These are phyloP conservation scores for Elysia chlorotica DNA, from an alignment of 1,140 invertebrate species.

Conservation along the genomic window DNA sequence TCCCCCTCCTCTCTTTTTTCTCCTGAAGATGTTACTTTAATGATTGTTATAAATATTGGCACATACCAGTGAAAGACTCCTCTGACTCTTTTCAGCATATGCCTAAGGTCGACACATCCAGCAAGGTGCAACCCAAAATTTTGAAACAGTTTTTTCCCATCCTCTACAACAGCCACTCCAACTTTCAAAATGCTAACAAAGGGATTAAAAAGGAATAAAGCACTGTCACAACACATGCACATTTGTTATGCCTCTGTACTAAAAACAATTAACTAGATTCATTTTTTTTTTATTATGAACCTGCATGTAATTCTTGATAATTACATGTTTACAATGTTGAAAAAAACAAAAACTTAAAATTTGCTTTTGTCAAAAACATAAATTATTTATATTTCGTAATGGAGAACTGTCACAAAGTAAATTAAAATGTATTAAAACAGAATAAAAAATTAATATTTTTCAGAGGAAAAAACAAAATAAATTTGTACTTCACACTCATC, in stretches of 20 bases:
- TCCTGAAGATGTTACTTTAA: background rate
- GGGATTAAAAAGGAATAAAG: background rate
- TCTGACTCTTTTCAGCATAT: slow-evolving; percentile 64
- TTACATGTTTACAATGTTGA: background rate
- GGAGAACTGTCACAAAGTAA: too few species aligned
- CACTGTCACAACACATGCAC: too few species aligned
- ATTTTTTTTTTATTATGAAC: background rate
- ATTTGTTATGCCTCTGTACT: too few species aligned
- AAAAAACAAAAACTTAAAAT: background rate
- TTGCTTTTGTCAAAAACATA: background rate
- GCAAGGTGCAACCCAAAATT: slow-evolving; percentile 72
- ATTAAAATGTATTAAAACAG: too few species aligned
- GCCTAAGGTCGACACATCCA: slow-evolving; percentile 75
- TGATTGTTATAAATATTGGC: background rate
- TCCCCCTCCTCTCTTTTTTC: background rate
- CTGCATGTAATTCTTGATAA: background rate
- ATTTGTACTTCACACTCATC: background rate
- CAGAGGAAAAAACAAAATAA: background rate
- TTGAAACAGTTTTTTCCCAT: slow-evolving; percentile 71
- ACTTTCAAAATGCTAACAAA: slow-evolving; percentile 70
- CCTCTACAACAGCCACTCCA: slow-evolving; percentile 74
- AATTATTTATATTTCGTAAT: background rate
- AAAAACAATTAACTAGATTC: background rate
- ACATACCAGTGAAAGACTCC: slow-evolving; percentile 30
- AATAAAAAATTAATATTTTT: background rate